These are phyloP conservation scores for Ariopsis seemanni DNA, from an alignment of 2,113 vertebrate species.

Conservation along the genomic window DNA sequence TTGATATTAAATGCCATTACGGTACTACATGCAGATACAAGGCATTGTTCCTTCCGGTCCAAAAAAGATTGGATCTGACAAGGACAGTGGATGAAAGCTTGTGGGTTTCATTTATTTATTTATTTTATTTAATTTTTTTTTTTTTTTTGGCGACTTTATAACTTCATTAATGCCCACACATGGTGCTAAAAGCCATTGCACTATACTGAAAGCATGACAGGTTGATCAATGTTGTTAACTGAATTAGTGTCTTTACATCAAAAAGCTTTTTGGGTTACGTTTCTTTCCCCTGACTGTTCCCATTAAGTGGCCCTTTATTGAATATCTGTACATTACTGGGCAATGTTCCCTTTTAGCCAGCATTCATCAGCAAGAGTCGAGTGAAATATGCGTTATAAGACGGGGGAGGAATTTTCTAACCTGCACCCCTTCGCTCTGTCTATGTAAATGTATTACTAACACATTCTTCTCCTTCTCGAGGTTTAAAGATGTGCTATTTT, in stretches of 20 bases:
- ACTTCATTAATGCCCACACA: slow-evolving; percentile 85
- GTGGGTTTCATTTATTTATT: neutral
- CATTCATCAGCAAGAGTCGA: slow-evolving; percentile 59
- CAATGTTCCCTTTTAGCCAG: slow-evolving; percentile 83
- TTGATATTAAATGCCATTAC: slow-evolving; percentile 9
- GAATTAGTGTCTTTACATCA: slow-evolving; percentile 97
- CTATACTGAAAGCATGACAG: slow-evolving; percentile 94
- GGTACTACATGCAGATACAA: slow-evolving; percentile 29
- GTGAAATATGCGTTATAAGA: slow-evolving; percentile 70
- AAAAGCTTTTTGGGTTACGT: slow-evolving; percentile 85
- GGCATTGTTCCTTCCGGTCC: neutral
- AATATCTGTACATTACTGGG: slow-evolving; percentile 87
- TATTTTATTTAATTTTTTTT: neutral
- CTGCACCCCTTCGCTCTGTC: slow-evolving; percentile 58
- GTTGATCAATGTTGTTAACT: slow-evolving; percentile 94
- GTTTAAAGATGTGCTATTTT: slow-evolving; percentile 66
- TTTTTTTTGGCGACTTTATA: slow-evolving; percentile 70
- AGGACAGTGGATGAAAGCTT: slow-evolving; percentile 48
- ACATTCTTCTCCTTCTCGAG: slow-evolving; percentile 60
- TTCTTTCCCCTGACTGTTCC: slow-evolving; percentile 75
- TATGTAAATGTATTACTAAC: slow-evolving; percentile 68
- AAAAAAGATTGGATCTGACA: slow-evolving; percentile 45
- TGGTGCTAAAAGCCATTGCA: slow-evolving; percentile 92
- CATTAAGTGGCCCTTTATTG: slow-evolving; percentile 90
- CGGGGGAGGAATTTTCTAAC: slow-evolving; percentile 63